Evolutionary conservation across 1,140 invertebrate species (phyloP).

Genomic region (Papilio helenus): DNA sequence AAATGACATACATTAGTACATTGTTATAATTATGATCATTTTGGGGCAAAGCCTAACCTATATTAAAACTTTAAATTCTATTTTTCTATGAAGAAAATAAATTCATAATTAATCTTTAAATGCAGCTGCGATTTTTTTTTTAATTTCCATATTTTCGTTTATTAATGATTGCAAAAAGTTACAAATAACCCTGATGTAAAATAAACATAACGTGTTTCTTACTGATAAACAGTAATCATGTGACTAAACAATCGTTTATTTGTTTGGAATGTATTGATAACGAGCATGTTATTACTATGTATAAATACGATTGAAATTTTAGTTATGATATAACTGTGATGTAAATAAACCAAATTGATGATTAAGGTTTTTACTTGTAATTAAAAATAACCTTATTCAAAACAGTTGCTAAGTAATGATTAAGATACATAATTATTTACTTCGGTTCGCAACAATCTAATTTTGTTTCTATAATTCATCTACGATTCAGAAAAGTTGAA

Average conservation of each 20-base stretch:
- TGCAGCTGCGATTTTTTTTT: neutral
- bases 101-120: slow-evolving; percentile 2
- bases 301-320: neutral
- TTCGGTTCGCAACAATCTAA: neutral
- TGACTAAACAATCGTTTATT: slow-evolving; percentile 2
- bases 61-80: neutral
- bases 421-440: neutral
- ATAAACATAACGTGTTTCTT: neutral
- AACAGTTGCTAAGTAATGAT: neutral
- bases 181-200: neutral
- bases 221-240: slow-evolving; percentile 9
- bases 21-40: neutral
- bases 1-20: neutral
- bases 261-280: slow-evolving; percentile 25
- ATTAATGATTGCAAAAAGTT: neutral
- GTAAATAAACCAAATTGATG: too few species aligned
- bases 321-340: neutral
- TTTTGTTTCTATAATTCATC: neutral
- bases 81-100: neutral
- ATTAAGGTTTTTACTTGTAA: neutral
- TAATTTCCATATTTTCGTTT: neutral
- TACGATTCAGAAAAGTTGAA: neutral
- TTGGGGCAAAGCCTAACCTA: neutral
- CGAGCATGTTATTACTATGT: neutral
- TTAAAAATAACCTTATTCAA: neutral